Evolutionary conservation across 2,113 vertebrate genomes (phyloP).

Genomic region (Silurus meridionalis): DNA sequence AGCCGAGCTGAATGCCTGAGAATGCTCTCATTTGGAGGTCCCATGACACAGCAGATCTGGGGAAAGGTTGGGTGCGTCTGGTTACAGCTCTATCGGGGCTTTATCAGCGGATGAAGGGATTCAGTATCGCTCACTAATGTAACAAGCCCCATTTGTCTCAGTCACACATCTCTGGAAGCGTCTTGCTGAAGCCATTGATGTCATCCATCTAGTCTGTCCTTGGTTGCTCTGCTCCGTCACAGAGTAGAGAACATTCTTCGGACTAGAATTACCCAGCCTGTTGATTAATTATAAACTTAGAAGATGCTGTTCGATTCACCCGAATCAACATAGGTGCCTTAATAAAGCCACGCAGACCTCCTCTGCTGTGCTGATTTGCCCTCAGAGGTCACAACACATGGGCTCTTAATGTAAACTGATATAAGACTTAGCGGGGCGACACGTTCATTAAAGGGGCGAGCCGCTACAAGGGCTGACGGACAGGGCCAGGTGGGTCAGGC

Average conservation of each 20-base stretch:
- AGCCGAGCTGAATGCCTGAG: conserved; percentile 53
- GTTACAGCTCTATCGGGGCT: conserved; percentile 75
- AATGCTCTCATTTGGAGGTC: conserved; percentile 60
- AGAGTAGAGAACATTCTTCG: conserved; percentile 62
- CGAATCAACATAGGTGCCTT: background rate
- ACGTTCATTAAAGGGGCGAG: conserved; percentile 27
- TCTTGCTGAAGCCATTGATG: conserved; percentile 70
- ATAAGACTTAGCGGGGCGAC: conserved; percentile 45
- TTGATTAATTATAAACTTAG: conserved; percentile 44
- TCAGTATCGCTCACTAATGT: conserved; percentile 73
- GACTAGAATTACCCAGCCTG: conserved; percentile 38
- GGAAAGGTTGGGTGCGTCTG: conserved; percentile 72
- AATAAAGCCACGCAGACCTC: background rate
- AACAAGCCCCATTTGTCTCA: conserved; percentile 78
- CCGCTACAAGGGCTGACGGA: conserved; percentile 36
- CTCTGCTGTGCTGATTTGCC: conserved; percentile 18
- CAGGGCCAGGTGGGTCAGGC: conserved; percentile 46
- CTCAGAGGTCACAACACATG: conserved; percentile 22
- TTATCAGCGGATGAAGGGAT: conserved; percentile 72
- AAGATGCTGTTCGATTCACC: background rate
- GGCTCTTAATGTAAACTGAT: conserved; percentile 40
- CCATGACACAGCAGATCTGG: conserved; percentile 66
- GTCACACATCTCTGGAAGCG: conserved; percentile 74
- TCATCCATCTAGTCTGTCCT: conserved; percentile 76
- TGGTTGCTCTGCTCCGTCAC: conserved; percentile 61